Percentiles rank a stretch among this genome's conserved stretches.
phyloP scores from a whole-genome alignment of 2,797 vertebrate species.

The Pseudochromis fuscus region DNA sequence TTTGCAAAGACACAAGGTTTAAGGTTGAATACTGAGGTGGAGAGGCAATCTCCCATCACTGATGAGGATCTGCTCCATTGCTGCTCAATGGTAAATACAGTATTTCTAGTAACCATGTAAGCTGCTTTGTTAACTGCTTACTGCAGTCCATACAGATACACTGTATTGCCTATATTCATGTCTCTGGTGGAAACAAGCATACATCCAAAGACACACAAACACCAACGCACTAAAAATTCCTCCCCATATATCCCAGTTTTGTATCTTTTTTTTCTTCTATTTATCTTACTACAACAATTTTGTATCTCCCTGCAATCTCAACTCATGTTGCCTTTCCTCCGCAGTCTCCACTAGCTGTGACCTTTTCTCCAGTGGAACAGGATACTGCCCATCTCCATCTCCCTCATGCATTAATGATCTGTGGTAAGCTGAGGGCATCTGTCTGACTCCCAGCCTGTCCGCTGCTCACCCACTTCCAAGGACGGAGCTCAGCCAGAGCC shows the following conservation, averaged over 20 bases:
- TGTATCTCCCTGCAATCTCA: slow-evolving; percentile 49
- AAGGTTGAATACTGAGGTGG: neutral
- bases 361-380: slow-evolving; percentile 83
- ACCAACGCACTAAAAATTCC: neutral
- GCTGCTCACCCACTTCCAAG: slow-evolving; percentile 78
- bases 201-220: slow-evolving; percentile 1
- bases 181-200: slow-evolving; percentile 6
- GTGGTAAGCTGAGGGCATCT: slow-evolving; percentile 81
- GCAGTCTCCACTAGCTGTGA: slow-evolving; percentile 68
- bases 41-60: slow-evolving; percentile 9
- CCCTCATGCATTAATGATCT: slow-evolving; percentile 88
- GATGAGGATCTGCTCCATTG: slow-evolving; percentile 8
- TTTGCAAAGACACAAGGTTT: slow-evolving; percentile 9
- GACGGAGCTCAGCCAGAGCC: slow-evolving; percentile 69
- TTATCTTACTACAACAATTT: slow-evolving; percentile 44
- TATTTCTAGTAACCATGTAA: slow-evolving; percentile 19
- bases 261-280: slow-evolving; percentile 9
- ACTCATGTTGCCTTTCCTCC: slow-evolving; percentile 66
- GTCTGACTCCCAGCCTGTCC: slow-evolving; percentile 80
- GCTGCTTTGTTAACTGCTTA: slow-evolving; percentile 34
- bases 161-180: neutral
- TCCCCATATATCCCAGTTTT: slow-evolving; percentile 2
- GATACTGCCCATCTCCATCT: slow-evolving; percentile 84
- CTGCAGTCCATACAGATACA: slow-evolving; percentile 21
- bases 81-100: slow-evolving; percentile 12